These are phyloP conservation scores for Anarrhichthys ocellatus DNA, from an alignment of 2,113 vertebrate genomes.

Conservation along the genomic window DNA sequence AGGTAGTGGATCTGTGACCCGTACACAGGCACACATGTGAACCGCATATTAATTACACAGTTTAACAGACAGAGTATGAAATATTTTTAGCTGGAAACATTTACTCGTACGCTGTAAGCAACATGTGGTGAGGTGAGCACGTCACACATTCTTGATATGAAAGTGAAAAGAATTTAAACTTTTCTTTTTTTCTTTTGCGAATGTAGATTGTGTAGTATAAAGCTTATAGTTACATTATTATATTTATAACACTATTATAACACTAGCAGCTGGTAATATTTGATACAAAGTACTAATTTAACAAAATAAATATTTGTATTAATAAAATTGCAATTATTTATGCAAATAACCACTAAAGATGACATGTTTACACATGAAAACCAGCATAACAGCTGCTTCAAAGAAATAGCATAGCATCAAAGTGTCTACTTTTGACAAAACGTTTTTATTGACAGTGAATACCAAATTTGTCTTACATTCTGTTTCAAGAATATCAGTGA, in stretches of 20 bases:
- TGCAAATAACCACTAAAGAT: no score
- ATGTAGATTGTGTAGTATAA: background rate
- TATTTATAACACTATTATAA: background rate
- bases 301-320: background rate
- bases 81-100: no score
- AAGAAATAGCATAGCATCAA: background rate
- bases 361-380: no score
- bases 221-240: background rate
- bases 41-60: no score
- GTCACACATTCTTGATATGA: no score
- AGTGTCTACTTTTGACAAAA: slow-evolving; percentile 1
- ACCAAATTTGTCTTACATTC: background rate
- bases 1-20: no score
- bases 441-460: background rate
- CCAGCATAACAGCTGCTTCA: background rate
- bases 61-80: no score
- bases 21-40: no score
- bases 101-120: no score
- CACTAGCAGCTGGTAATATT: background rate
- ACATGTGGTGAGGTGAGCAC: no score
- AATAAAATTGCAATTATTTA: no score
- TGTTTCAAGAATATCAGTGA: background rate
- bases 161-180: no score
- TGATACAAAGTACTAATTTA: background rate
- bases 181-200: background rate